Evolutionary conservation across 2,113 vertebrate genomes (phyloP).

Genomic region (Thymallus thymallus): DNA sequence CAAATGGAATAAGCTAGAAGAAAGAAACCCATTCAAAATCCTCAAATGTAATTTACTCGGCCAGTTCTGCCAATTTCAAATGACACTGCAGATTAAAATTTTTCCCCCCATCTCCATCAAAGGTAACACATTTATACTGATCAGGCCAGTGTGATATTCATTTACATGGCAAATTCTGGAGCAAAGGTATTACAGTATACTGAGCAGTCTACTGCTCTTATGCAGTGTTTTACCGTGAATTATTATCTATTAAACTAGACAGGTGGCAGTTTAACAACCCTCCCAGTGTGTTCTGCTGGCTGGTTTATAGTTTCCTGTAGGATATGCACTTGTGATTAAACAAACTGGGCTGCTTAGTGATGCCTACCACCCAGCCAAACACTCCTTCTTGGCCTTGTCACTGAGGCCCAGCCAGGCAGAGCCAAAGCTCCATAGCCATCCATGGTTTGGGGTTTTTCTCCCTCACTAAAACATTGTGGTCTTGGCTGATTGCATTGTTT

Average conservation of each 20-base stretch:
- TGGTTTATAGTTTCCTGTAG: constrained; percentile 11
- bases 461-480: constrained; percentile 47
- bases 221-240: constrained; percentile 71
- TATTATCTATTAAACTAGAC: constrained; percentile 69
- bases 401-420: neutral
- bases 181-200: constrained; percentile 59
- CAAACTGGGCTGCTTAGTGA: constrained; percentile 18
- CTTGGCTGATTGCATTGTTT: constrained; percentile 63
- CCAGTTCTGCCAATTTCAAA: constrained; percentile 85
- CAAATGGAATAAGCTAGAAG: constrained; percentile 83
- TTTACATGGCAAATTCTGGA: constrained; percentile 84
- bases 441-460: neutral
- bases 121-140: constrained; percentile 85
- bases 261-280: constrained; percentile 37
- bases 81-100: constrained; percentile 81
- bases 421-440: neutral
- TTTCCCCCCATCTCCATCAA: constrained; percentile 68
- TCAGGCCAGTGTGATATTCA: constrained; percentile 83
- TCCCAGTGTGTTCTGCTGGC: constrained; percentile 23
- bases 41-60: constrained; percentile 86
- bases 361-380: constrained; percentile 26
- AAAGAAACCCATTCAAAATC: constrained; percentile 79
- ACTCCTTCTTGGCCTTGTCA: constrained; percentile 29
- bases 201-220: no score
- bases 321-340: constrained; percentile 22